phyloP scores from a whole-genome alignment of 2,113 vertebrate genomes.

The Pleuronectes platessa region DNA sequence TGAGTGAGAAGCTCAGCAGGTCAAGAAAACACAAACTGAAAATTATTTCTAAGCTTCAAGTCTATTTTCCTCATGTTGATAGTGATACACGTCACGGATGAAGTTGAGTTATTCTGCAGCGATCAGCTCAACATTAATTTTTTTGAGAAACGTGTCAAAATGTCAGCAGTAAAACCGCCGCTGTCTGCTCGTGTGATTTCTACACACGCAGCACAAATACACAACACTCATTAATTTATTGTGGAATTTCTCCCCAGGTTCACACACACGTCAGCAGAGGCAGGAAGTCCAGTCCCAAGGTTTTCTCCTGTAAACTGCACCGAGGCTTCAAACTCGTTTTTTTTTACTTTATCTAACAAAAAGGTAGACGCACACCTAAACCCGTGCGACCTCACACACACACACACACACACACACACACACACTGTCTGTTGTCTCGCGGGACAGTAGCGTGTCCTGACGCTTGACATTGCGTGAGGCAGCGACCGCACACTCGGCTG shows the following conservation, averaged over 20 bases:
- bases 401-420: slow-evolving; percentile 14
- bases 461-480: slow-evolving; percentile 58
- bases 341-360: background rate
- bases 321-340: background rate
- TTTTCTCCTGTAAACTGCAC: background rate
- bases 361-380: background rate
- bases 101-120: background rate
- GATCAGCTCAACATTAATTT: background rate
- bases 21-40: too few species aligned
- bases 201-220: background rate
- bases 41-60: too few species aligned
- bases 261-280: background rate
- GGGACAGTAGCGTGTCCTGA: slow-evolving; percentile 25
- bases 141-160: background rate
- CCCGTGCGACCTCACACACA: background rate
- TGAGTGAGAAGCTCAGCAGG: too few species aligned
- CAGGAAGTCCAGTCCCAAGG: background rate
- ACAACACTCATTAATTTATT: background rate
- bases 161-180: background rate
- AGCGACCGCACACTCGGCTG: slow-evolving; percentile 46
- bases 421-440: slow-evolving; percentile 33
- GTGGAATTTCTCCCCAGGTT: background rate
- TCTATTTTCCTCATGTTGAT: too few species aligned
- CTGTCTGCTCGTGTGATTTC: background rate
- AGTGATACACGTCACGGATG: background rate